A percentile compares a stretch with the other conserved stretches of the same genome.
Evolutionary conservation across 2,888 invertebrate species (phyloP).

Genomic region (Azorinus chamasolen): DNA sequence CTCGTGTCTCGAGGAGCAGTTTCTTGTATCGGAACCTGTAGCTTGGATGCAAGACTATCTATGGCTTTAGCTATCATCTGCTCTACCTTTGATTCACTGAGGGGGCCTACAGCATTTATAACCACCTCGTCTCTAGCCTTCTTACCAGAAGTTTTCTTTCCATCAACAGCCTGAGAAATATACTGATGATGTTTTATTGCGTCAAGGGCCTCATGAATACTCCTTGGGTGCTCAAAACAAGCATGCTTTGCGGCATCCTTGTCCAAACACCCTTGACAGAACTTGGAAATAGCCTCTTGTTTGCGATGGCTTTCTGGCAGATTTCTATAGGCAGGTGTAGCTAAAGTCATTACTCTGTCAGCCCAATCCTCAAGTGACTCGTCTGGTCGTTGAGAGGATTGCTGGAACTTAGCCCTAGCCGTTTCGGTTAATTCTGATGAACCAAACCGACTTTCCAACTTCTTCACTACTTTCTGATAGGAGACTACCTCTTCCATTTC

Average conservation of each 20-base stretch:
- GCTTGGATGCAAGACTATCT: too few species aligned
- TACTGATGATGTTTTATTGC: conserved; percentile 33
- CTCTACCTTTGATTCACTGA: too few species aligned
- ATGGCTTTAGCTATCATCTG: too few species aligned
- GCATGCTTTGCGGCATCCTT: conserved; percentile 37
- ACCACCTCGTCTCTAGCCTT: too few species aligned
- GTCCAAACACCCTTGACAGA: conserved; percentile 45
- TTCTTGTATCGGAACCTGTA: too few species aligned
- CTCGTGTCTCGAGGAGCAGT: too few species aligned
- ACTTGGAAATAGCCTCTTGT: conserved; percentile 33
- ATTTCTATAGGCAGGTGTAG: conserved; percentile 43
- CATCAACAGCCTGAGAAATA: conserved; percentile 33
- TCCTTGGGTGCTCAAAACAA: conserved; percentile 26
- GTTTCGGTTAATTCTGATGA: conserved; percentile 19
- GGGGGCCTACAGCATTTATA: too few species aligned
- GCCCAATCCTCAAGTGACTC: conserved; percentile 42
- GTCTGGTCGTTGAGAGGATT: conserved; percentile 8
- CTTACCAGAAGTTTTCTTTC: too few species aligned
- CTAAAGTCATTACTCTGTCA: conserved; percentile 36
- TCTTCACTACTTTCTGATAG: too few species aligned
- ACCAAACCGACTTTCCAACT: conserved; percentile 22
- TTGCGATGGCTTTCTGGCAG: conserved; percentile 26
- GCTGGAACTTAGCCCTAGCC: conserved; percentile 14
- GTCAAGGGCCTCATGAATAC: conserved; percentile 33
- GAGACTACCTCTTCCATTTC: too few species aligned